These are phyloP conservation scores for Procavia capensis DNA, from an alignment of 2,113 vertebrate genomes.

Conservation along the genomic window DNA sequence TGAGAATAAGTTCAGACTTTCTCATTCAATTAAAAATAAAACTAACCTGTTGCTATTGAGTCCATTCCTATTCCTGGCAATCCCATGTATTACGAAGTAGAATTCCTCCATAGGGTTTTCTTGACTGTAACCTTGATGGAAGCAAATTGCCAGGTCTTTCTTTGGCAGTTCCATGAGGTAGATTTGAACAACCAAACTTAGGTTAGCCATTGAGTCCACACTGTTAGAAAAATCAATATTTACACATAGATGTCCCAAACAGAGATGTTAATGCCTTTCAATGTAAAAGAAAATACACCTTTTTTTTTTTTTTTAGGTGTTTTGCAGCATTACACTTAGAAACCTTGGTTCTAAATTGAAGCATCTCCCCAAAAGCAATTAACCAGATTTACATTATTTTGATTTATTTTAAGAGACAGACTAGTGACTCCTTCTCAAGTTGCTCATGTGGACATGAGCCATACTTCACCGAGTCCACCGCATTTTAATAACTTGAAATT, in stretches of 20 bases:
- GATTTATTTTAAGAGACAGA: not conserved
- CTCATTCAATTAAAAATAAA: not conserved
- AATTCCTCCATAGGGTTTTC: not conserved
- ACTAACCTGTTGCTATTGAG: not conserved
- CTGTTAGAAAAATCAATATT: not conserved
- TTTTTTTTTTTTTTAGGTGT: not conserved
- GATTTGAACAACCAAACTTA: not conserved
- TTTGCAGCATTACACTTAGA: not conserved
- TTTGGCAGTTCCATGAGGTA: not conserved
- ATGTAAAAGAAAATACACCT: not conserved
- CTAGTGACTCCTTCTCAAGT: not conserved
- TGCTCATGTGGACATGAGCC: not conserved
- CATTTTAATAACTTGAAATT: conserved; percentile 63
- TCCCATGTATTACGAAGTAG: not conserved
- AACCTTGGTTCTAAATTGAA: conserved; percentile 2
- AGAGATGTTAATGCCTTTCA: not conserved
- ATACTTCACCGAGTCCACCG: not conserved
- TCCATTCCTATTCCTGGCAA: not conserved
- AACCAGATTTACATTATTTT: not conserved
- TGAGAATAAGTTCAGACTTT: conserved; percentile 18
- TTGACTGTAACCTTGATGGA: too few species aligned
- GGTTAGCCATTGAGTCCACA: not conserved
- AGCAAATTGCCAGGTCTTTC: too few species aligned
- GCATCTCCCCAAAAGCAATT: not conserved
- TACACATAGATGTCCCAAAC: not conserved